Evolutionary conservation across 1,140 invertebrate genomes (phyloP).

Genomic region (Euschistus heros): DNA sequence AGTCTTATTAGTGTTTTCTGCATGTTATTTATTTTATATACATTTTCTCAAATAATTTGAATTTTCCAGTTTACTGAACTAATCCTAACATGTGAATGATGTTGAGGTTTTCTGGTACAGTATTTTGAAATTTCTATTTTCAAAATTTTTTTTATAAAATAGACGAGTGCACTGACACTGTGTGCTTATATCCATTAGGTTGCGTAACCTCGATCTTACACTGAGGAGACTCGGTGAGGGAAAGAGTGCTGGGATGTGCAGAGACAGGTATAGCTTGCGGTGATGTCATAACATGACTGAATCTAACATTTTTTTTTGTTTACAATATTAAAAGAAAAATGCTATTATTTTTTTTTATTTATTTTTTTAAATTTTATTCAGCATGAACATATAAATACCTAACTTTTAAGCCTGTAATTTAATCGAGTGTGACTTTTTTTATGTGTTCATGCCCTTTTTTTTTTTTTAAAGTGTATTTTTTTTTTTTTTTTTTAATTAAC

Average conservation of each 20-base stretch:
- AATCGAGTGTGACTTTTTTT: background rate
- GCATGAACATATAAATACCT: slow-evolving; percentile 17
- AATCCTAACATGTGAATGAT: too few species aligned
- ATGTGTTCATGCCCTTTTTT: slow-evolving; percentile 14
- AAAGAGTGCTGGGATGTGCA: slow-evolving; percentile 46
- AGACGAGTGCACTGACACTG: too few species aligned
- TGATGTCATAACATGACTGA: slow-evolving; percentile 19
- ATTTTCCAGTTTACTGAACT: too few species aligned
- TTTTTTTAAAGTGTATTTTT: background rate
- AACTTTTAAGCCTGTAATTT: slow-evolving; percentile 1
- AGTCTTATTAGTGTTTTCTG: too few species aligned
- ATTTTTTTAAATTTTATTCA: background rate
- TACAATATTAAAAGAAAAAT: background rate
- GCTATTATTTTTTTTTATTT: background rate
- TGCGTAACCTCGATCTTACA: slow-evolving; percentile 32
- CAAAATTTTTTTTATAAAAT: too few species aligned
- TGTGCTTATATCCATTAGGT: slow-evolving; percentile 26
- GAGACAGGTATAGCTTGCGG: slow-evolving; percentile 42
- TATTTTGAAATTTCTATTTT: too few species aligned
- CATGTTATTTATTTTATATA: too few species aligned
- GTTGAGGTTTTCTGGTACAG: too few species aligned
- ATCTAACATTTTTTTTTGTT: background rate
- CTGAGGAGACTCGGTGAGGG: slow-evolving; percentile 41
- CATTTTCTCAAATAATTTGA: too few species aligned
- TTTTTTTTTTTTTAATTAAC: slow-evolving; percentile 19